These are phyloP conservation scores for Metridium senile DNA, from an alignment of 92 coral and sea anemone species.

Conservation along the genomic window DNA sequence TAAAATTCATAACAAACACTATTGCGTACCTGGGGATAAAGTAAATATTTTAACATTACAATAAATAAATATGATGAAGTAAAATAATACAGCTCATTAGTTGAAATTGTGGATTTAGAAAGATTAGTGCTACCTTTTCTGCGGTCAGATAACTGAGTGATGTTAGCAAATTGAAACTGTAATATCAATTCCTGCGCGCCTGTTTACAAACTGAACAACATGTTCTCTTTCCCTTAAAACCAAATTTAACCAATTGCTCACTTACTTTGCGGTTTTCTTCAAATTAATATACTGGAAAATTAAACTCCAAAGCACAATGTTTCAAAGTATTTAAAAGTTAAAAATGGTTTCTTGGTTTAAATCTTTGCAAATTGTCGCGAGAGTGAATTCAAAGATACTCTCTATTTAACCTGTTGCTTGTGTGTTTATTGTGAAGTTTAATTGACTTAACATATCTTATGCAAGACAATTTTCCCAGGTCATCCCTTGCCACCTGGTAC, in stretches of 20 bases:
- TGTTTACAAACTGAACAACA: neutral
- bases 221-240: too few relatives aligned
- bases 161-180: too few relatives aligned
- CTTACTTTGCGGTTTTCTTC: neutral
- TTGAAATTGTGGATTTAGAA: too few relatives aligned
- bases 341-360: too few relatives aligned
- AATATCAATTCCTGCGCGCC: neutral
- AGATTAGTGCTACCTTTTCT: too few relatives aligned
- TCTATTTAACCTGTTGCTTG: neutral
- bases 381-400: neutral
- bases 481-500: constrained; percentile 23
- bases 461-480: constrained; percentile 29
- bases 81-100: too few relatives aligned
- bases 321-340: too few relatives aligned
- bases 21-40: too few relatives aligned
- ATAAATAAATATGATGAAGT: too few relatives aligned
- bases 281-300: neutral
- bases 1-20: too few relatives aligned
- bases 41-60: too few relatives aligned
- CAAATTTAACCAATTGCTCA: neutral
- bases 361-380: neutral
- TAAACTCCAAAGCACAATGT: neutral
- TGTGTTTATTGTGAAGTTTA: neutral
- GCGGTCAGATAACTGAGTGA: too few relatives aligned
- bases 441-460: constrained; percentile 19